Evolutionary conservation across 2,797 vertebrate species (phyloP), one percentile per base, ranked within the genome.

Genomic region (Zalophus californianus): DNA sequence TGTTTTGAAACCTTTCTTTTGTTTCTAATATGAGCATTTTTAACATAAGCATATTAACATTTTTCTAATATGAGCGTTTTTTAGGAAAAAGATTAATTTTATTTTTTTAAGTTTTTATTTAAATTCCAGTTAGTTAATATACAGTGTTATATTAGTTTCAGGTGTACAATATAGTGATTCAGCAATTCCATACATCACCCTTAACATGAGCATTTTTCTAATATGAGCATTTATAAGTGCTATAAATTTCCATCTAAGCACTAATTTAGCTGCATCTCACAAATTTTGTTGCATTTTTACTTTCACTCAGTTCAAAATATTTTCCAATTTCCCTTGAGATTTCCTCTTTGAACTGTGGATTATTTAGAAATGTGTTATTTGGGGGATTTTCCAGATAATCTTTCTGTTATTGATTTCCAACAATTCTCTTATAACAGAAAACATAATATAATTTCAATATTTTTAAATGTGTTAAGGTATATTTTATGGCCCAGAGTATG

Each of bases 291-390:
- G 4, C 29, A 41, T 86, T 86, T 75, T 85, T 68, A 11, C 64
- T 68, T 82, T 70, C 41, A 58, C 6, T 60, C 14, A 29, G 29
- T 60, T 23, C 25, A 25, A 56, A 64, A 72, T 62, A 70, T 78
- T 62, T 91, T 72, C 35, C 62, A 73, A 66, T 54, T 80, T 95
- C 44, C 20, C 50, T 86, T 80, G 75, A 79, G 20, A 80, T 6
- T 23, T 72, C 20, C 3, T 91, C 41, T 86, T 90, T 44, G 38
- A 58, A 15, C 15, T 18, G 35, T 21, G 44, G 23, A 25, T 82
- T 86, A 86, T 82, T 96, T 90, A 90, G 20, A 90, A 82, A 23
- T 70, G 13, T 70, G 44, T 73, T 73, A 44, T 82, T 56, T 88
- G 44, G 56, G 13, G 29, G 35, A 73, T 72, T 88, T 85, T 91